Evolutionary conservation across 2,797 vertebrate species (phyloP).

Genomic region (Trachurus trachurus): DNA sequence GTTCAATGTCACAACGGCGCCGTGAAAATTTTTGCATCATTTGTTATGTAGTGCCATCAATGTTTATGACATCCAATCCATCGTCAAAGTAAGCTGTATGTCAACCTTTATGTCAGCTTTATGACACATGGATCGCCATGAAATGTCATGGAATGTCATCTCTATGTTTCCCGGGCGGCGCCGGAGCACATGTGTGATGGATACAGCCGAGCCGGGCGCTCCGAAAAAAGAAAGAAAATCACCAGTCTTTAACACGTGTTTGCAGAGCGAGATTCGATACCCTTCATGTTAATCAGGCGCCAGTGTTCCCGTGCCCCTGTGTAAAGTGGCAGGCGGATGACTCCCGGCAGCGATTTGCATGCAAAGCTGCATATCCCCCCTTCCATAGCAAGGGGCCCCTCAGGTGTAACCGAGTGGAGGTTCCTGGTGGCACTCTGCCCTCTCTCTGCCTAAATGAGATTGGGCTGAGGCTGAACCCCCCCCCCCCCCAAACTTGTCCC

Average conservation of each 20-base stretch:
- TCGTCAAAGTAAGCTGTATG: constrained; percentile 78
- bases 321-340: constrained; percentile 49
- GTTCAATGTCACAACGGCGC: constrained; percentile 83
- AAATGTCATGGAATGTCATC: constrained; percentile 81
- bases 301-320: constrained; percentile 68
- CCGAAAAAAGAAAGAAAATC: constrained; percentile 34
- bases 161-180: constrained; percentile 49
- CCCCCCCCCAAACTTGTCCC: too few relatives aligned
- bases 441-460: constrained; percentile 62
- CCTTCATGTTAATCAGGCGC: constrained; percentile 71
- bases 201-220: constrained; percentile 37
- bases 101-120: constrained; percentile 82
- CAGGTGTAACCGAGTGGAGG: constrained; percentile 71
- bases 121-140: constrained; percentile 78
- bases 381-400: constrained; percentile 75
- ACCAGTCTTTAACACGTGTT: constrained; percentile 65
- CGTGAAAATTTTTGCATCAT: constrained; percentile 78
- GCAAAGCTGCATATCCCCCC: constrained; percentile 71
- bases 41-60: constrained; percentile 80
- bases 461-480: constrained; percentile 27
- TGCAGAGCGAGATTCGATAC: constrained; percentile 59
- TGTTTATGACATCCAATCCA: constrained; percentile 81
- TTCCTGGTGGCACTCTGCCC: constrained; percentile 65
- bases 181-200: constrained; percentile 53
- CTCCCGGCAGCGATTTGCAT: constrained; percentile 75